Conservation (phyloP, 2,113 vertebrate genomes). For the Illadopsis cleaveri region DNA sequence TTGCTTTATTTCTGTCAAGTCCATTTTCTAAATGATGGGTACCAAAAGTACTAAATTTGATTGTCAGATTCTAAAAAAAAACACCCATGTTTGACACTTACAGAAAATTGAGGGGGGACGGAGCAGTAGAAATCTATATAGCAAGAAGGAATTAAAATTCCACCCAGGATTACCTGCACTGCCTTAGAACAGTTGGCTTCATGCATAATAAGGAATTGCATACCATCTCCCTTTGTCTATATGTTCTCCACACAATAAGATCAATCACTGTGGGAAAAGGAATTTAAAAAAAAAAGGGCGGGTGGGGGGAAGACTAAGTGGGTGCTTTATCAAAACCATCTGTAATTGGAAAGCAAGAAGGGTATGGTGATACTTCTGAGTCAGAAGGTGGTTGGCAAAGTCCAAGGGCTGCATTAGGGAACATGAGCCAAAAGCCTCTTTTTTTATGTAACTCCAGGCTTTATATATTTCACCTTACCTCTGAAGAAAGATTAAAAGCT, state of each 20-base stretch:
- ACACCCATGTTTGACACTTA: not conserved
- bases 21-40: not conserved
- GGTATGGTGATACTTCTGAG: not conserved
- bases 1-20: not conserved
- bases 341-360: not conserved
- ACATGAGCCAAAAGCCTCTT: not conserved
- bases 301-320: not conserved
- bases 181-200: not conserved
- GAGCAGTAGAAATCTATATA: not conserved
- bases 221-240: not conserved
- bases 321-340: not conserved
- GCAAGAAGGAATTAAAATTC: not conserved
- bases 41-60: not conserved
- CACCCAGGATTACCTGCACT: not conserved
- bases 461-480: not conserved
- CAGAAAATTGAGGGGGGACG: not conserved
- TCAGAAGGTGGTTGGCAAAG: not conserved
- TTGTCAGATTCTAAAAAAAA: not conserved
- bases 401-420: not conserved
- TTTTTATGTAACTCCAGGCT: not conserved
- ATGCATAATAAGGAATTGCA: not conserved
- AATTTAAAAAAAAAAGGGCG: rapidly evolving
- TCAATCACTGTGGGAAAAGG: not conserved
- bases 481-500: constrained; percentile 13
- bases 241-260: not conserved